phyloP scores from a whole-genome alignment of 2,888 invertebrate species.

The Hirtodrosophila alboralis region DNA sequence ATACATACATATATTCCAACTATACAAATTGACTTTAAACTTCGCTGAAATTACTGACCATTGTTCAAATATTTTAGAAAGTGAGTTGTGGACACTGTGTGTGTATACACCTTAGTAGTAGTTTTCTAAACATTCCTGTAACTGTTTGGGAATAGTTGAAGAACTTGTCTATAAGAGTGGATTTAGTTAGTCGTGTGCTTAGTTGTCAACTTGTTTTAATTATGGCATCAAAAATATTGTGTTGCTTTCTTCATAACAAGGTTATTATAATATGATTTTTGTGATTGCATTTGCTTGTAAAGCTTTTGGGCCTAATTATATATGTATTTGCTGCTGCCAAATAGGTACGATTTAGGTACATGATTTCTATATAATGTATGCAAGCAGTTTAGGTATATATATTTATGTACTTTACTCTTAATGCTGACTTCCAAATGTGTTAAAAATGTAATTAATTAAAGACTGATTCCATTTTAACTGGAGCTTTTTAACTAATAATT shows the following conservation, averaged over 20 bases:
- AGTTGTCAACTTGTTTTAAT: constrained; percentile 13
- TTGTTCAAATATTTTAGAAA: constrained; percentile 2
- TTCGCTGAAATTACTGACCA: constrained; percentile 17
- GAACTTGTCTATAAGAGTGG: constrained; percentile 9
- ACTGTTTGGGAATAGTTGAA: constrained; percentile 1
- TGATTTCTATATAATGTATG: constrained; percentile 18
- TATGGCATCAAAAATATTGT: constrained; percentile 29
- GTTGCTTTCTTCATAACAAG: constrained; percentile 13
- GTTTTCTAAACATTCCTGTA: constrained; percentile 60
- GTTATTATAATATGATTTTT: constrained; percentile 10
- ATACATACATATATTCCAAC: constrained; percentile 24
- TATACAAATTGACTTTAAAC: constrained; percentile 67
- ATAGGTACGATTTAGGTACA: constrained; percentile 66
- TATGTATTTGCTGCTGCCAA: constrained; percentile 23
- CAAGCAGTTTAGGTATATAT: constrained; percentile 4
- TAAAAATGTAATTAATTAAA: too few relatives aligned
- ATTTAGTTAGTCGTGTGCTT: constrained; percentile 10
- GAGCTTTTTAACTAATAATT: too few relatives aligned
- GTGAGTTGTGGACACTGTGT: constrained; percentile 23
- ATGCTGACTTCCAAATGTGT: constrained; percentile 24
- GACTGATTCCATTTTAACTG: too few relatives aligned
- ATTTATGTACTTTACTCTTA: constrained; percentile 4
- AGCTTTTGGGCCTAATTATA: constrained; percentile 37
- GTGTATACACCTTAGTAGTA: constrained; percentile 71
- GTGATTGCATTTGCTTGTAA: constrained; percentile 32